A percentile compares a stretch with the other conserved stretches of the same genome.
Evolutionary conservation across 2,113 vertebrate genomes (phyloP).

Genomic region (Callipepla squamata): DNA sequence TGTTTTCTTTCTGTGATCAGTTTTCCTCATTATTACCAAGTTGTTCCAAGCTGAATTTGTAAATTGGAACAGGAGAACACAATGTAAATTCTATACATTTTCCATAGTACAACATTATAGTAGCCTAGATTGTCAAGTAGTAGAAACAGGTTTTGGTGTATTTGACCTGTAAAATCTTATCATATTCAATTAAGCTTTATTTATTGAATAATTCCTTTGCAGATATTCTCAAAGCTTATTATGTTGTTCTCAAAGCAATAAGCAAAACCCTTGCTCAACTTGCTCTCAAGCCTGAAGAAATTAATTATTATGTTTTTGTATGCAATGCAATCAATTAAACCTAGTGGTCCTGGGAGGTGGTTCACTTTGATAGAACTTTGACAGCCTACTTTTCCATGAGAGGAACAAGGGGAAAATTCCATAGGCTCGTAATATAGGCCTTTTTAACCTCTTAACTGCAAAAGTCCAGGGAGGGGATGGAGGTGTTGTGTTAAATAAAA

Average conservation of each 20-base stretch:
- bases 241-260: neutral
- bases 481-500: neutral
- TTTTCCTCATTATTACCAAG: neutral
- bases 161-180: neutral
- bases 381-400: neutral
- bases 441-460: neutral
- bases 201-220: neutral
- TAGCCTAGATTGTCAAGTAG: neutral
- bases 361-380: neutral
- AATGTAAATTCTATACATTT: neutral
- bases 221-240: neutral
- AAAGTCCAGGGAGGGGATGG: neutral
- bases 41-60: neutral
- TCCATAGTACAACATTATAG: neutral
- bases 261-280: neutral
- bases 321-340: neutral
- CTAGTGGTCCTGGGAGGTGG: neutral
- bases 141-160: neutral
- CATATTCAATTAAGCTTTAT: neutral
- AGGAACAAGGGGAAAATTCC: neutral
- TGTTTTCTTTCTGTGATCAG: neutral
- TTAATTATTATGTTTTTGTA: neutral
- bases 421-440: neutral
- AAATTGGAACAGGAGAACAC: neutral
- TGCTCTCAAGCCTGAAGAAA: neutral